Evolutionary conservation across 2,797 vertebrate genomes (phyloP), one percentile per base, ranked within the genome.

Genomic region (Microcaecilia unicolor): DNA sequence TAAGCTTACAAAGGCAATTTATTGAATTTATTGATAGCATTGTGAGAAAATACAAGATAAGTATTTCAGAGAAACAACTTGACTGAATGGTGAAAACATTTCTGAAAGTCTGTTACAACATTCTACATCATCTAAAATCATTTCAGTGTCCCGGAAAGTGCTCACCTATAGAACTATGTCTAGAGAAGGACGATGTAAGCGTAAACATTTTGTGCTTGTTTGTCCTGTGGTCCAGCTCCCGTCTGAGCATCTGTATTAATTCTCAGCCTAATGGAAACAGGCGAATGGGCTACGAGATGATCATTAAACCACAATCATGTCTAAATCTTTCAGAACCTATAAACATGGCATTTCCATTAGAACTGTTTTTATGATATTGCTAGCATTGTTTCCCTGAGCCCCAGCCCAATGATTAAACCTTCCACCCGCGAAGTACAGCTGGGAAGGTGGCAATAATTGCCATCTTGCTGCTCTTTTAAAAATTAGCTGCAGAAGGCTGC

Each of bases 401-500:
- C 20, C 33, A n/a, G 0, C 17, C 22, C 29, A 34, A 47, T 22
- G 25, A 58, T 46, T 33, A 58, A 61, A 41, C 28, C 13, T 16
- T 48, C 48, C 30, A 51, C 42, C 28, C 41, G 42, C 29, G 11
- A 47, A 52, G 39, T 60, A 31, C 48, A 56, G 43, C 44, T 54
- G 55, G 41, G 25, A 40, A 51, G 43, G 44, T n/a, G n/a, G 22
- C 32, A 40, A 28, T 31, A 43, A 55, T 59, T 47, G 53, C 19
- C 22, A 59, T 32, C 44, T 57, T 52, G 29, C 35, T 41, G 22
- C 31, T 31, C 34, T 25, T 44, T 49, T 31, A 23, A n/a, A 57
- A 61, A 59, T 41, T 35, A 66, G 48, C 42, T 49, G 28, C 39
- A 58, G 25, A 28, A 59, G 46, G 48, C 57, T 24, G 29, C 51